Conservation (phyloP, 2,797 vertebrate species). For the Acanthurus tractus region DNA sequence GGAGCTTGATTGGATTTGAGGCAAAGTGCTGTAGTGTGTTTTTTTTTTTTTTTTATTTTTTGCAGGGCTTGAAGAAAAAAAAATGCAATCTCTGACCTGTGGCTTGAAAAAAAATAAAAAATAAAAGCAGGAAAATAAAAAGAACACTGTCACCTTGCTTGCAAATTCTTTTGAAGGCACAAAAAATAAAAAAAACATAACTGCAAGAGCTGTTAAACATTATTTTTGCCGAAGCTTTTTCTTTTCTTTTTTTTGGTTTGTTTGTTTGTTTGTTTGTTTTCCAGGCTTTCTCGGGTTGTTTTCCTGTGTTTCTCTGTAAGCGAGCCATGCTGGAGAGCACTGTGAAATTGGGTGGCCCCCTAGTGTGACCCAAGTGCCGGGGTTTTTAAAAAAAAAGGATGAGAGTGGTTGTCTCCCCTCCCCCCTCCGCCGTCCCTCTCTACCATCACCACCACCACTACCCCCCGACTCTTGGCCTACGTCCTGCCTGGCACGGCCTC, state of each 20-base stretch:
- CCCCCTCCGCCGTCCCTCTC: neutral
- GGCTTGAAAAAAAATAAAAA: slow-evolving; percentile 28
- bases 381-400: slow-evolving; percentile 66
- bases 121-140: neutral
- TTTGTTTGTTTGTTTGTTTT: slow-evolving; percentile 30
- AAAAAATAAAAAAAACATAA: slow-evolving; percentile 10
- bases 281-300: slow-evolving; percentile 41
- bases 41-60: slow-evolving; percentile 33
- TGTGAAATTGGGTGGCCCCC: slow-evolving; percentile 76
- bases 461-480: slow-evolving; percentile 47
- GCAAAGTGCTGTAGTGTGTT: slow-evolving; percentile 67
- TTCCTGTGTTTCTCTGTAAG: slow-evolving; percentile 55
- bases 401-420: slow-evolving; percentile 55
- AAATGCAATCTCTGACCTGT: slow-evolving; percentile 70
- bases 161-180: slow-evolving; percentile 50
- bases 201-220: neutral
- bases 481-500: slow-evolving; percentile 64
- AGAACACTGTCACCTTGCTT: slow-evolving; percentile 31
- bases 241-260: neutral
- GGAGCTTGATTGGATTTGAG: slow-evolving; percentile 77
- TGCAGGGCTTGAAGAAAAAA: slow-evolving; percentile 22
- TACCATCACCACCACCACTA: neutral
- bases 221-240: slow-evolving; percentile 9
- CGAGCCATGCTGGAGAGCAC: slow-evolving; percentile 38
- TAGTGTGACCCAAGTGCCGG: slow-evolving; percentile 68